phyloP scores from a whole-genome alignment of 2,888 invertebrate species.

The Neoaliturus tenellus region DNA sequence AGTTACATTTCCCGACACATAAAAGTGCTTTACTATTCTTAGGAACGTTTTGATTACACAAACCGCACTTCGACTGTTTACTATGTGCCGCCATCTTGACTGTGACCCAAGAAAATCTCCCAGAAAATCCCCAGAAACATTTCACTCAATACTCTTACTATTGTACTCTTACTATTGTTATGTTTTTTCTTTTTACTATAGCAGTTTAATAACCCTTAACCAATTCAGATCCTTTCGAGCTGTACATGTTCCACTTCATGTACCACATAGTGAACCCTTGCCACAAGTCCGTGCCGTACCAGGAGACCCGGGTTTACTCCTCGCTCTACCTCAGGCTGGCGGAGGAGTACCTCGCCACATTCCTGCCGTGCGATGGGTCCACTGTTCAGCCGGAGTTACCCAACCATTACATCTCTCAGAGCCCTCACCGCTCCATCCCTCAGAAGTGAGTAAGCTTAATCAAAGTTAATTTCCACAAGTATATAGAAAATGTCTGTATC shows the following conservation, averaged over 20 bases:
- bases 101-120: too few species aligned
- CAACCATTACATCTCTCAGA: slow-evolving; percentile 50
- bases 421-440: slow-evolving; percentile 27
- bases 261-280: slow-evolving; percentile 85
- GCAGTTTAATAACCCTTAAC: background rate
- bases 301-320: slow-evolving; percentile 73
- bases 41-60: too few species aligned
- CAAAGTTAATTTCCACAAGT: too few species aligned
- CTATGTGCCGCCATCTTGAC: too few species aligned
- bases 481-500: too few species aligned
- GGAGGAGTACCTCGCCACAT: slow-evolving; percentile 79
- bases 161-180: too few species aligned
- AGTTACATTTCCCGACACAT: too few species aligned
- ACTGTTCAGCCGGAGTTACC: slow-evolving; percentile 79
- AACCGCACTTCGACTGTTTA: too few species aligned
- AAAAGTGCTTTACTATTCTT: too few species aligned
- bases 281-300: slow-evolving; percentile 73
- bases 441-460: slow-evolving; percentile 54
- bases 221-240: slow-evolving; percentile 89
- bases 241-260: slow-evolving; percentile 93
- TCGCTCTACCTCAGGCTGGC: slow-evolving; percentile 85
- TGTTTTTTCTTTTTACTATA: too few species aligned
- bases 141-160: too few species aligned
- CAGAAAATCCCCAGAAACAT: too few species aligned
- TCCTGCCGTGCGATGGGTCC: slow-evolving; percentile 86